Conservation (phyloP, 2,888 invertebrate genomes). For the Eugnorisma glareosa region DNA sequence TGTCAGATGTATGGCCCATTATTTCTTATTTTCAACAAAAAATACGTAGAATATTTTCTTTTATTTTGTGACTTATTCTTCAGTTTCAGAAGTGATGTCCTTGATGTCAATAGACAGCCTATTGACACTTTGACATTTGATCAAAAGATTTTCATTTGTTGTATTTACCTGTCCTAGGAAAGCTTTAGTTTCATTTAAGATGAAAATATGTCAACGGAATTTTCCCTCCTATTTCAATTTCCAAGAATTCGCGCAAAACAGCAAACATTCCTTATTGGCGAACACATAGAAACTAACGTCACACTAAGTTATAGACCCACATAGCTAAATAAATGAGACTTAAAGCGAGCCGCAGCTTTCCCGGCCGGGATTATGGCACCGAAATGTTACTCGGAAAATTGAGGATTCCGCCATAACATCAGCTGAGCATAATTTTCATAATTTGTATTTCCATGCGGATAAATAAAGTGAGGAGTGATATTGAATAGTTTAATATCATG, state of each 20-base stretch:
- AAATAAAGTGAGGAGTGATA: not conserved
- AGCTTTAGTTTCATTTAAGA: not conserved
- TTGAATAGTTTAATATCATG: slow-evolving; percentile 11
- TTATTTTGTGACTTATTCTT: not conserved
- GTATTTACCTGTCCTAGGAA: not conserved
- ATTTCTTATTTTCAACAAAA: not conserved
- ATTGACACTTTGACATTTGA: too few species aligned
- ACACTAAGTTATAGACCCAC: slow-evolving; percentile 15
- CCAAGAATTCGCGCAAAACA: not conserved
- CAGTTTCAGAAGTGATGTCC: not conserved
- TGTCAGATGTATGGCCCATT: not conserved
- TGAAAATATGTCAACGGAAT: not conserved
- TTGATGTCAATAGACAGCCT: slow-evolving; percentile 8
- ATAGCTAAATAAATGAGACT: slow-evolving; percentile 46
- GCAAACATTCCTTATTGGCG: slow-evolving; percentile 3
- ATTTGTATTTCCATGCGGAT: slow-evolving; percentile 30
- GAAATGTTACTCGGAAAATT: slow-evolving; percentile 61
- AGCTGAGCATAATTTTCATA: slow-evolving; percentile 55
- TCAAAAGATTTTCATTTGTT: not conserved
- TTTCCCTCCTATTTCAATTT: slow-evolving; percentile 2
- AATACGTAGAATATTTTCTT: not conserved
- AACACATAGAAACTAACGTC: slow-evolving; percentile 29
- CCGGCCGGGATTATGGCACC: slow-evolving; percentile 43
- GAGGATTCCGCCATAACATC: slow-evolving; percentile 46
- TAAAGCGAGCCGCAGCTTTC: slow-evolving; percentile 24